Percentiles rank a stretch among this genome's conserved stretches.
phyloP scores from a whole-genome alignment of 2,113 vertebrate genomes.

The Regulus satrapa region DNA sequence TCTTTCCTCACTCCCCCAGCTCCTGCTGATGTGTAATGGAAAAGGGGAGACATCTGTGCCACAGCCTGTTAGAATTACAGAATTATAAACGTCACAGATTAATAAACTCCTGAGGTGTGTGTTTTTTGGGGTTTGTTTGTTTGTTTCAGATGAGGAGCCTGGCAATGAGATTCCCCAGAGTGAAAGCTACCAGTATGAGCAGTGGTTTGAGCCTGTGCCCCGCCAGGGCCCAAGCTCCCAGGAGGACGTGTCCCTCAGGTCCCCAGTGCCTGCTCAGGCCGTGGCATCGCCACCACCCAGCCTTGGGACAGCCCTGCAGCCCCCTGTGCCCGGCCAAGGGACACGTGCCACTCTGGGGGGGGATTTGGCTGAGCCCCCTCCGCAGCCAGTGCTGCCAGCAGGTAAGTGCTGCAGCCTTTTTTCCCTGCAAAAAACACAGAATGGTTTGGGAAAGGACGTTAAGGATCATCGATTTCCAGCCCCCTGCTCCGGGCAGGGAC shows the following conservation, averaged over 20 bases:
- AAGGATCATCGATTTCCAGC: background rate
- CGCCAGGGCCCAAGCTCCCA: background rate
- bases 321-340: accelerated
- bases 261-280: background rate
- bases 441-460: background rate
- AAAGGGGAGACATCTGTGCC: background rate
- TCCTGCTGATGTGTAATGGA: background rate
- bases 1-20: background rate
- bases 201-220: background rate
- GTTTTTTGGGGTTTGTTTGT: background rate
- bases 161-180: background rate
- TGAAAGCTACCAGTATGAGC: background rate
- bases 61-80: accelerated
- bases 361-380: background rate
- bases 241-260: accelerated
- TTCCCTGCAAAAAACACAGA: background rate
- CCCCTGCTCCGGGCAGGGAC: background rate
- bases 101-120: background rate
- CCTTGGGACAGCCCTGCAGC: background rate
- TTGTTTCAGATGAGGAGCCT: background rate
- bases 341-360: background rate
- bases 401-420: constrained; percentile 17
- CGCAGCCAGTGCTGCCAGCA: background rate
- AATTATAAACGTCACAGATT: background rate
- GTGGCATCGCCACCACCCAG: background rate